Evolutionary conservation across 2,113 vertebrate genomes (phyloP).

Genomic region (Cariama cristata): DNA sequence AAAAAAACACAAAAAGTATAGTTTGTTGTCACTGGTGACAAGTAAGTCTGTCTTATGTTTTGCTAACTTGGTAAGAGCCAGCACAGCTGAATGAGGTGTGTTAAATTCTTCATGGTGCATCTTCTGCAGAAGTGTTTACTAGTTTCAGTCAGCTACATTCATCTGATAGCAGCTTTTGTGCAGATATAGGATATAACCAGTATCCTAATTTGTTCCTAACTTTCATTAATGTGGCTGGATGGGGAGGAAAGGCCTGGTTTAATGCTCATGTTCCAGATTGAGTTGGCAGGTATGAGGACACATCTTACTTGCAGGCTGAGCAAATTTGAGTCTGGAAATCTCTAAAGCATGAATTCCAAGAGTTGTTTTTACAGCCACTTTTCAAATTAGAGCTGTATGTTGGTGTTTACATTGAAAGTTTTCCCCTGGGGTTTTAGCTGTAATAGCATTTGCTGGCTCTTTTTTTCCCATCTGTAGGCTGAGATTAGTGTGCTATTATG

Average conservation of each 20-base stretch:
- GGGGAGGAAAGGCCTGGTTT: not conserved
- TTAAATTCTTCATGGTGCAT: not conserved
- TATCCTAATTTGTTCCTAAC: not conserved
- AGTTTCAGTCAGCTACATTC: not conserved
- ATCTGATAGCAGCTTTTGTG: not conserved
- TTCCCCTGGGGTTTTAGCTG: not conserved
- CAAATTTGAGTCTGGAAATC: not conserved
- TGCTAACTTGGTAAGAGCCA: not conserved
- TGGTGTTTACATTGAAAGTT: conserved; percentile 4
- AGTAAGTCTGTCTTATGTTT: not conserved
- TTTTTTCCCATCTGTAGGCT: conserved; percentile 3
- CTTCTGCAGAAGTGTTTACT: not conserved
- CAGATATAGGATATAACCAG: not conserved
- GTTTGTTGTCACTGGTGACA: not conserved
- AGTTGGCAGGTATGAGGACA: not conserved
- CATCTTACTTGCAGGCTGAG: not conserved
- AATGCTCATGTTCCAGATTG: not conserved
- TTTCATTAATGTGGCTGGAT: not conserved
- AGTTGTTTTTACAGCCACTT: not conserved
- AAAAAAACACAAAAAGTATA: not conserved
- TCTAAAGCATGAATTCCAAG: not conserved
- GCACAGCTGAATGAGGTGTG: not conserved
- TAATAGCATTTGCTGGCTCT: not conserved
- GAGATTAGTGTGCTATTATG: conserved; percentile 13
- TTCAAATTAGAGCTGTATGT: not conserved